Conservation (phyloP, 2,797 vertebrate species). For the Mormyrops attenuatus region DNA sequence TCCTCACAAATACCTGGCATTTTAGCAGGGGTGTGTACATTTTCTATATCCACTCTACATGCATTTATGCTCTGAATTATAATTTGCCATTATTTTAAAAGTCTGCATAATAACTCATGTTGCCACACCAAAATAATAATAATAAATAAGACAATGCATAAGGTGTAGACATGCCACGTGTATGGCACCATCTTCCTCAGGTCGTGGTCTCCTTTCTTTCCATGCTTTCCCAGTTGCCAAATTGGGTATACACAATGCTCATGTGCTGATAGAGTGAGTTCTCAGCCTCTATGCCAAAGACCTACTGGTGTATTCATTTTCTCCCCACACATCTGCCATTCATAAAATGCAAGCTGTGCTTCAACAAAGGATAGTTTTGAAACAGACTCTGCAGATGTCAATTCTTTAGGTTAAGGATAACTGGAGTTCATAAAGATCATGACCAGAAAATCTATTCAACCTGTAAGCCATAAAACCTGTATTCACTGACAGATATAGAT, state of each 20-base stretch:
- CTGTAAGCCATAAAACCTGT: conserved; percentile 27
- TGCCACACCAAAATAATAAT: not conserved
- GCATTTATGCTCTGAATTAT: not conserved
- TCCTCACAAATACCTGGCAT: not conserved
- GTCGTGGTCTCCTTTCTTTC: not conserved
- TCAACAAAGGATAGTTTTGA: conserved; percentile 41
- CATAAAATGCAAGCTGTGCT: conserved; percentile 54
- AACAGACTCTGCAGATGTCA: conserved; percentile 55
- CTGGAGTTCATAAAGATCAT: not conserved
- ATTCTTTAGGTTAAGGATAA: conserved; percentile 2
- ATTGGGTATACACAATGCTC: not conserved
- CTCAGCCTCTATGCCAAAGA: conserved; percentile 25
- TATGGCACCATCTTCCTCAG: not conserved
- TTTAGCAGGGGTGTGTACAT: not conserved
- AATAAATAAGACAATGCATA: not conserved
- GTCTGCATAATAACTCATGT: not conserved
- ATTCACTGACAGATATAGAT: conserved; percentile 47
- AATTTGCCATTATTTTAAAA: not conserved
- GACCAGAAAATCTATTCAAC: conserved; percentile 13
- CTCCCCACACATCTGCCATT: conserved; percentile 54
- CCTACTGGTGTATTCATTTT: conserved; percentile 2
- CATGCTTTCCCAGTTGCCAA: not conserved
- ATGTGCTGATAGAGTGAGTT: conserved; percentile 8
- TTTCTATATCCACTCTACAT: not conserved
- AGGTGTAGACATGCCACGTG: not conserved